Base-by-base conservation (phyloP, 2,113 vertebrate genomes). In the Ochotona curzoniae region DNA sequence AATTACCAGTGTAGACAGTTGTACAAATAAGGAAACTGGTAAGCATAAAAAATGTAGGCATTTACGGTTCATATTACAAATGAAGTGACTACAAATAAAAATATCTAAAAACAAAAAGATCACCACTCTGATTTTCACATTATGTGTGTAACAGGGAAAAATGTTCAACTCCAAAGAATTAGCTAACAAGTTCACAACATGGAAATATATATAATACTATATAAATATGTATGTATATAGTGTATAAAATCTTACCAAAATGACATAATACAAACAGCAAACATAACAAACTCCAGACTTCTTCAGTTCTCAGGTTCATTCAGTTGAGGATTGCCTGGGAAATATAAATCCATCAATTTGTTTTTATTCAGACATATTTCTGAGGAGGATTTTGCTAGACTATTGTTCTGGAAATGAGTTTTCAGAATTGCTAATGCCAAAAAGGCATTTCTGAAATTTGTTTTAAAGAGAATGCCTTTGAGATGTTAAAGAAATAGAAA, bases 381-480 rank as follows among this genome's bases (percentile, higher is more conserved):
- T 89, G 61, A 94, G 38, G 38, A 57, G 8, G 11, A 44, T 86
- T 89, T 90, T 95, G 66, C 12, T 44, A 80, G 15, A 35, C 8
- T 71, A 6, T 89, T 76, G n/a, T 54, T 92, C 14, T 81, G 51
- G 15, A 93, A 94, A 96, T 96, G 93, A 93, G 79, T 86, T 96
- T 95, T 93, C 18, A 73, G 73, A 84, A 26, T 60, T 87, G 47
- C 32, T 57, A 30, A 73, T 94, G 54, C 17, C 25, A 69, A 38
- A 88, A 86, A 28, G 23, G 1, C 21, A 93, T 92, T 76, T 67
- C 47, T 87, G 18, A 21, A 90, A 89, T 86, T 84, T 70, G 69
- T 85, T 95, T 95, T 87, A 87, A 92, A 95, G 70, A 81, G 67
- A 94, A 95, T 90, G 18, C 79, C 54, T 93, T 76, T 86, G 83